phyloP scores from a whole-genome alignment of 2,888 invertebrate genomes.

The Tetheella fluctuosa region DNA sequence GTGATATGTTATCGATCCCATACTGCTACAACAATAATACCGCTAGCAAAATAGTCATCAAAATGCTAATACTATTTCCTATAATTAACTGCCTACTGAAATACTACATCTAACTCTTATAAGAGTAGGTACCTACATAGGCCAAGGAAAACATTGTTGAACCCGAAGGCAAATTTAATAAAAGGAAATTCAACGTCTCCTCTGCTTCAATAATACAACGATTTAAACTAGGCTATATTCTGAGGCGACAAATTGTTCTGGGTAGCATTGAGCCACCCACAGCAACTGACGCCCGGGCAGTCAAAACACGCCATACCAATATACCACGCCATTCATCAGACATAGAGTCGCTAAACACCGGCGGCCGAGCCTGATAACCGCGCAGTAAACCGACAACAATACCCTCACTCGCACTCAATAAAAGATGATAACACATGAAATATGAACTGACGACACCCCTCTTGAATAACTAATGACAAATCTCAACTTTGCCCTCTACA shows the following conservation, averaged over 20 bases:
- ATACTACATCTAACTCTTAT: not conserved
- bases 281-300: constrained; percentile 31
- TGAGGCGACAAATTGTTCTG: constrained; percentile 23
- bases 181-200: not conserved
- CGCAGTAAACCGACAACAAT: constrained; percentile 82
- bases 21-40: no score
- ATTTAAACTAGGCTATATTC: not conserved
- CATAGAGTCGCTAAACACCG: constrained; percentile 76
- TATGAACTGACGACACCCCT: constrained; percentile 81
- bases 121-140: no score
- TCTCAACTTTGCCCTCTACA: constrained; percentile 38
- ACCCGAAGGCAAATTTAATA: no score
- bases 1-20: not conserved
- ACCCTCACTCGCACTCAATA: constrained; percentile 82
- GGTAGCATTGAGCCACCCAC: constrained; percentile 26
- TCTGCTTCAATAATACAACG: not conserved
- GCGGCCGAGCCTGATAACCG: constrained; percentile 76
- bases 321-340: constrained; percentile 74
- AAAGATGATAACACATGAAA: constrained; percentile 84
- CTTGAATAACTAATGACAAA: constrained; percentile 37
- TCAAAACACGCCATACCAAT: constrained; percentile 58
- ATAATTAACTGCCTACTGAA: not conserved
- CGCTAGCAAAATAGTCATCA: no score
- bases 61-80: no score
- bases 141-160: no score